Evolutionary conservation across 2,797 vertebrate genomes (phyloP), one percentile per base, ranked within the genome.

Genomic region (Cetoscarus ocellatus): DNA sequence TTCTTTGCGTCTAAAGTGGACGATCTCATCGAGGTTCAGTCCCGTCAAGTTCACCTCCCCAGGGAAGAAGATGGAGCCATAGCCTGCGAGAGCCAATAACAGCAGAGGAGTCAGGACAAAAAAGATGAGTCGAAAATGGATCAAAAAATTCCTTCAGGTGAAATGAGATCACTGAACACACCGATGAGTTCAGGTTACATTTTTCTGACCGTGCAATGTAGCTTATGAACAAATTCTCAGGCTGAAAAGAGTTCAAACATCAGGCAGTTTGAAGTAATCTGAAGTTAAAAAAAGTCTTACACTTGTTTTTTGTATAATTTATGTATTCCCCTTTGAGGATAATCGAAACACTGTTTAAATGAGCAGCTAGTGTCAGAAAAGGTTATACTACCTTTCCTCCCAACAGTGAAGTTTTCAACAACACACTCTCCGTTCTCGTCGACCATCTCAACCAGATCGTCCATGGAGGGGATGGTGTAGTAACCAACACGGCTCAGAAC

Each of bases 1-100:
- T 82, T 99, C 97, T 88, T 99, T 99, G 35, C 97, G 94, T 50
- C 97, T 94, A 82, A 99, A 96, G 77, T 99, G 97, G 3, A 99
- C 97, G 0, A 98, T 96, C 50, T 98, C 96, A 45, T 99, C 98
- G 5, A 99, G 92, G 79, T 97, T 97, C 59, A 99, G 67, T 63
- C 95, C 95, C 0, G 95, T 95, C 42, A 98, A 79, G 50, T 97
- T 97, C n/a, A 99, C 86, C 68, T 95, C 93, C 0, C 97, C 98
- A 34, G 96, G 94, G 12, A 99, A 99, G 91, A 95, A 99, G 80
- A 98, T 94, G 0, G 98, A 99, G 14, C 98, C 98, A 3, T 99
- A 99, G 45, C 97, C 98, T 99, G 85, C 0, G 65, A 60, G 65
- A 58, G 19, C 59, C 70, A 79, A 79, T 18, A 52, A 71, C 67